Conservation (phyloP, 2,113 vertebrate genomes). For the Aldabrachelys gigantea region DNA sequence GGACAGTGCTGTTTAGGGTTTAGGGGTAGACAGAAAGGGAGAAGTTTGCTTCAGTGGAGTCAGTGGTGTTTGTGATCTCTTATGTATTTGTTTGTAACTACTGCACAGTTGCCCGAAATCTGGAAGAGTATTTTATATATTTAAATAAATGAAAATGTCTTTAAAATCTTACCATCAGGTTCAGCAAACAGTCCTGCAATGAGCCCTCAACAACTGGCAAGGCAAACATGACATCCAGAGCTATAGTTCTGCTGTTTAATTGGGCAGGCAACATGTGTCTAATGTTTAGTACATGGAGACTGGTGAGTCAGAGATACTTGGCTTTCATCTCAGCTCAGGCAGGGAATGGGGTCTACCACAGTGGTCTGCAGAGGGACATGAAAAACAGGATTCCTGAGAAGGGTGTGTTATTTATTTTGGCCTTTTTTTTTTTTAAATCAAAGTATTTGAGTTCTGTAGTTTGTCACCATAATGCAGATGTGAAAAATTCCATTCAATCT, state of each 20-base stretch:
- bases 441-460: background rate
- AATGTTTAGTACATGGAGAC: background rate
- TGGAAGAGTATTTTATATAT: background rate
- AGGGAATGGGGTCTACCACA: background rate
- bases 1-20: too few species aligned
- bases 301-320: background rate
- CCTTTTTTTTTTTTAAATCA: background rate
- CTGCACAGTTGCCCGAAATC: background rate
- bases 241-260: background rate
- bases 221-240: background rate
- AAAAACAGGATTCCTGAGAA: background rate
- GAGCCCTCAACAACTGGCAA: background rate
- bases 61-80: background rate
- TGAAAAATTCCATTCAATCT: background rate
- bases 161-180: background rate
- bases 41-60: background rate
- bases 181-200: background rate
- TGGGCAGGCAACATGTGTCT: background rate
- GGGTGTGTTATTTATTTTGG: background rate
- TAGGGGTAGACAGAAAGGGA: background rate
- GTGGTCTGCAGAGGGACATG: background rate
- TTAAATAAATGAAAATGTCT: background rate
- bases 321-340: background rate
- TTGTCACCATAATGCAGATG: background rate
- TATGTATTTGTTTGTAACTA: background rate